These are phyloP conservation scores for Lydus trimaculatus DNA, from an alignment of 2,888 invertebrate species.

Conservation along the genomic window DNA sequence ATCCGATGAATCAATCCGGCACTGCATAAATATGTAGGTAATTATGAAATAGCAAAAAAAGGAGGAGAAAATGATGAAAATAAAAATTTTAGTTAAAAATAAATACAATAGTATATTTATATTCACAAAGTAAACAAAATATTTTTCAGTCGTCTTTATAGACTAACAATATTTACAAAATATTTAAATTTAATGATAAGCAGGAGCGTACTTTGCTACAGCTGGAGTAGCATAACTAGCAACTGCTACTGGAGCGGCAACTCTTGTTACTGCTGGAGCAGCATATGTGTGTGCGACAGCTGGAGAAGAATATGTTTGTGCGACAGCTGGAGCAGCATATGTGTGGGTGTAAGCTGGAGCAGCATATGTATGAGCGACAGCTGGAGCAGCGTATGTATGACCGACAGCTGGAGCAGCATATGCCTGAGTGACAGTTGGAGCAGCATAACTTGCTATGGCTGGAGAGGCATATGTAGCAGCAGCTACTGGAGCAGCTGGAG, in stretches of 20 bases:
- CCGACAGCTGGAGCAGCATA: conserved; percentile 13
- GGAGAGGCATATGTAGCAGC: conserved; percentile 35
- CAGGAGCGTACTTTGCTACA: conserved; percentile 11
- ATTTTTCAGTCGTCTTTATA: not conserved
- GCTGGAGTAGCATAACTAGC: conserved; percentile 33
- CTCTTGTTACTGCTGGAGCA: conserved; percentile 15
- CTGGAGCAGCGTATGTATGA: conserved; percentile 34
- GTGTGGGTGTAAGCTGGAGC: conserved; percentile 26
- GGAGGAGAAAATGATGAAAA: not conserved
- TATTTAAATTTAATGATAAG: not conserved
- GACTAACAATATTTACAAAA: conserved; percentile 6
- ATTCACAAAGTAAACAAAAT: not conserved
- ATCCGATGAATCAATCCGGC: too few relatives aligned
- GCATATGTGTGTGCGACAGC: conserved; percentile 24
- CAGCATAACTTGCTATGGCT: conserved; percentile 38
- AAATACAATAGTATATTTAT: not conserved
- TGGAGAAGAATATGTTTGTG: conserved; percentile 31
- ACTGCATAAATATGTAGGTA: too few relatives aligned
- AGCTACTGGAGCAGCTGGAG: conserved; percentile 37
- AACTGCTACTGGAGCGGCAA: conserved; percentile 26
- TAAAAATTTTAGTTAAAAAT: not conserved
- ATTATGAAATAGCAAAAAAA: not conserved
- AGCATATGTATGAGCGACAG: conserved; percentile 27
- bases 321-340: conserved; percentile 35
- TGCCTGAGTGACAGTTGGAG: conserved; percentile 28